phyloP scores from a whole-genome alignment of 2,113 vertebrate genomes.

The Epinephelus cyanopodus region DNA sequence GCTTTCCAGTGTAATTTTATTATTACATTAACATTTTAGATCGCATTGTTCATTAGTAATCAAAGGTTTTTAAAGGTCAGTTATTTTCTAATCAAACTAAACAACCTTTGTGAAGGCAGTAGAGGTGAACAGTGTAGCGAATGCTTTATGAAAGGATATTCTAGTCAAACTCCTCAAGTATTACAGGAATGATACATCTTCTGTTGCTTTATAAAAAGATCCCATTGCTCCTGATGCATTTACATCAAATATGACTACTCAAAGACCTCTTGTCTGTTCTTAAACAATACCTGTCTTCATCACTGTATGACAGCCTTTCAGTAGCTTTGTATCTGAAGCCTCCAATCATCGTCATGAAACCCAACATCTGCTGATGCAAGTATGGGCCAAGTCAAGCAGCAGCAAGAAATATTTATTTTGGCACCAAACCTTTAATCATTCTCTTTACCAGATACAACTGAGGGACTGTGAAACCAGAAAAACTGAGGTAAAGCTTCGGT shows the following conservation, averaged over 20 bases:
- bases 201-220: neutral
- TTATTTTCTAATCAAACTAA: neutral
- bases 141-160: neutral
- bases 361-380: conserved; percentile 63
- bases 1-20: neutral
- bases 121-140: neutral
- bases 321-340: conserved; percentile 24
- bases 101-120: neutral
- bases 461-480: conserved; percentile 53
- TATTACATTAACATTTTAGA: neutral
- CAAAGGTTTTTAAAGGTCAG: neutral
- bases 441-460: conserved; percentile 51
- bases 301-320: conserved; percentile 1
- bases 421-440: conserved; percentile 62
- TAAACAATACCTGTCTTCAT: conserved; percentile 10
- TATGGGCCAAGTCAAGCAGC: conserved; percentile 57
- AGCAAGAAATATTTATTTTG: conserved; percentile 64
- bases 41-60: neutral
- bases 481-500: conserved; percentile 29
- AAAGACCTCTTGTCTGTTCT: neutral
- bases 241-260: neutral
- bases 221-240: neutral
- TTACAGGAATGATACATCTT: neutral
- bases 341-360: conserved; percentile 52
- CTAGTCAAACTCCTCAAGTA: neutral